phyloP scores from a whole-genome alignment of 2,113 vertebrate genomes.

The Tylochromis polylepis region DNA sequence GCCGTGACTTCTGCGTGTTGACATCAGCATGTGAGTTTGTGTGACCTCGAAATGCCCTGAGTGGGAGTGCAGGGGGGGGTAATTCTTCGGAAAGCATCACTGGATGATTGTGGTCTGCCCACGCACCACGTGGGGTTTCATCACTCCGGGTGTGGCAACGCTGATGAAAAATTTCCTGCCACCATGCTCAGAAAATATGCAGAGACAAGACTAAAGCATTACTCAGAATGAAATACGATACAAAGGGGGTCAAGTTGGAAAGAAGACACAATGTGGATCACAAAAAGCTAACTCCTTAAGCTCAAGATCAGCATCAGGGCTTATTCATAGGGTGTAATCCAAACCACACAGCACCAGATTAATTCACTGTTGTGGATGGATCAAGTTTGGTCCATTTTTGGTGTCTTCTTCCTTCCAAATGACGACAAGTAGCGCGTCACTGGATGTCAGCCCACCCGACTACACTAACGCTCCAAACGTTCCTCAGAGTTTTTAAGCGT shows the following conservation, averaged over 20 bases:
- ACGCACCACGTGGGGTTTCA: neutral
- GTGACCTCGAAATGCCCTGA: conserved; percentile 1
- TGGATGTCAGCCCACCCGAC: accelerated
- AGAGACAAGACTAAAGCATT: neutral
- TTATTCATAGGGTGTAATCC: neutral
- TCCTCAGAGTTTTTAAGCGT: neutral
- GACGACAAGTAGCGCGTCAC: neutral
- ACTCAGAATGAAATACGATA: neutral
- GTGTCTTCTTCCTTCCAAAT: neutral
- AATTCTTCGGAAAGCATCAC: neutral
- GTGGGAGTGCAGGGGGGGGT: conserved; percentile 1
- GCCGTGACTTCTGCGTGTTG: conserved; percentile 2
- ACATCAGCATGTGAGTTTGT: neutral
- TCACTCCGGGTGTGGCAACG: neutral
- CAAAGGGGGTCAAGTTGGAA: neutral
- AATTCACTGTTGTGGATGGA: neutral
- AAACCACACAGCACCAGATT: neutral
- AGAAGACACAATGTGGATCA: neutral
- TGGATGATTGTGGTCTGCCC: neutral
- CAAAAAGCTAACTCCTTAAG: neutral
- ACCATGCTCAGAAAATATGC: neutral
- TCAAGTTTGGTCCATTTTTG: neutral
- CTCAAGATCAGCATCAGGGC: neutral
- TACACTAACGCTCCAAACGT: neutral
- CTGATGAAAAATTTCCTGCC: neutral